Conservation (phyloP, 2,113 vertebrate species). For the Corythaixoides concolor region DNA sequence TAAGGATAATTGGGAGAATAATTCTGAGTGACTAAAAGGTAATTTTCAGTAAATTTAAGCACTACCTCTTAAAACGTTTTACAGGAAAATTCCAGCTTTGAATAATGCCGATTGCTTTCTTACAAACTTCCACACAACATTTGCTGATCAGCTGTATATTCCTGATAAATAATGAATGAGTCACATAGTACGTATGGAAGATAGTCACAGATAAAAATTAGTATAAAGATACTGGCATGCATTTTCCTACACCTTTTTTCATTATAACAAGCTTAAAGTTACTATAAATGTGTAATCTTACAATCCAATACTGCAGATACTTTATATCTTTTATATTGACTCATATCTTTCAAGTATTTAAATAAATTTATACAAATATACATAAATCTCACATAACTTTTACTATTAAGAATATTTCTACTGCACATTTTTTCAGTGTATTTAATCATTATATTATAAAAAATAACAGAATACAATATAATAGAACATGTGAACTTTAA, state of each 20-base stretch:
- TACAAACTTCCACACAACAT: background rate
- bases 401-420: conserved; percentile 47
- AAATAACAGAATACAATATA: background rate
- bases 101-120: background rate
- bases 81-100: background rate
- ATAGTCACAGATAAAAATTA: background rate
- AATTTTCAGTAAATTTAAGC: background rate
- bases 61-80: background rate
- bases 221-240: background rate
- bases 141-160: background rate
- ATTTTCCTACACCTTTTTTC: background rate
- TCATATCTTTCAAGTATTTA: background rate
- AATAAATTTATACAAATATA: background rate
- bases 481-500: background rate
- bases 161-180: background rate
- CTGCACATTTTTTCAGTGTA: background rate
- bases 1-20: background rate
- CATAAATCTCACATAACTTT: background rate
- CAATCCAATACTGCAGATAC: background rate
- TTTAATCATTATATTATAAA: background rate
- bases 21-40: background rate
- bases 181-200: background rate
- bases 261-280: background rate
- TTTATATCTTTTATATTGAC: background rate
- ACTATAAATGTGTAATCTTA: background rate